Conservation (phyloP, 2,113 vertebrate species). For the Tetrao urogallus region DNA sequence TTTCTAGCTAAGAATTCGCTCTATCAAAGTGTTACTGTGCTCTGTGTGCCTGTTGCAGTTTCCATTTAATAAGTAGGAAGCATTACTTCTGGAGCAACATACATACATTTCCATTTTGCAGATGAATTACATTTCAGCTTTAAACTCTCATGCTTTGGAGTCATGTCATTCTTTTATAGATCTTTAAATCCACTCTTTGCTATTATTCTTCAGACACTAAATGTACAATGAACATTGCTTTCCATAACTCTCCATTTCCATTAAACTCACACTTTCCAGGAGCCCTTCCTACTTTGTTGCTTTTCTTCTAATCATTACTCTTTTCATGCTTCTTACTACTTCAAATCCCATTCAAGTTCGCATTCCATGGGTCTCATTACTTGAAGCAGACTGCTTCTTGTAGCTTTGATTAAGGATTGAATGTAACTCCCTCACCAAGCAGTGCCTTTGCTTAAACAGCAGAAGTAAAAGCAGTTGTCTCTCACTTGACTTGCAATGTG, state of each 20-base stretch:
- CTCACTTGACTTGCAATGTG: background rate
- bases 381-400: background rate
- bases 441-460: background rate
- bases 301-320: slow-evolving; percentile 26
- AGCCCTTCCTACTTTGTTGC: background rate
- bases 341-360: background rate
- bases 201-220: slow-evolving; percentile 14
- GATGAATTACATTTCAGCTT: background rate
- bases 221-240: background rate
- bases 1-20: too few species aligned
- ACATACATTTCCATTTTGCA: background rate
- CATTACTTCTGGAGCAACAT: too few species aligned
- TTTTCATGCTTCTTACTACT: background rate
- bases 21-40: too few species aligned
- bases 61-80: too few species aligned
- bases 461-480: background rate
- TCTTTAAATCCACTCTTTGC: background rate
- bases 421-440: background rate
- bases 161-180: background rate
- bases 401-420: slow-evolving; percentile 25
- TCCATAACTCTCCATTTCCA: background rate
- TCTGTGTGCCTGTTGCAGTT: too few species aligned
- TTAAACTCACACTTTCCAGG: slow-evolving; percentile 47
- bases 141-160: background rate
- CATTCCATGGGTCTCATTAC: background rate